Evolutionary conservation across 1,140 invertebrate genomes (phyloP), one percentile per base, ranked within the genome.

Genomic region (Pseudomyrmex pallidus): DNA sequence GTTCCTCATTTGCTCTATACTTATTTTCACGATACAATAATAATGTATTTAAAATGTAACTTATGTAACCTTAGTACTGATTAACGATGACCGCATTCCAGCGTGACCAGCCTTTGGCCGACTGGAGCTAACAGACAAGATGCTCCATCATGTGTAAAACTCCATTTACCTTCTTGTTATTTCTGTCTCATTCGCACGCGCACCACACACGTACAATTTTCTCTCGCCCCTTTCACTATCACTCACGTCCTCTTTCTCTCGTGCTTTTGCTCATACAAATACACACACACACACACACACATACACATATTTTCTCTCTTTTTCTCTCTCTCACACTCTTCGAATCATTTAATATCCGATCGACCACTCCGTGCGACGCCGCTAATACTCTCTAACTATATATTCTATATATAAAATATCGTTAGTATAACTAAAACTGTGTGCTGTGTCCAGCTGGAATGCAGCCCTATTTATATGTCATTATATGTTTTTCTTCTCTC

Each of bases 61-160:
- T 93, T 93, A 94, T 94, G 90, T 93, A 94, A 91, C 91, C 92
- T 94, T 93, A 94, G 89, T 91, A 94, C 91, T 94, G 92, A 92
- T 94, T 94, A 94, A 94, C 93, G 92, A 94, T 87, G 90, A 91
- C 90, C 93, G 91, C 93, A 94, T 94, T 93, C 93, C 94, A 94
- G 93, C 92, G 89, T 91, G 92, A 92, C 93, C 92, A 94, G 92
- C 91, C 91, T 92, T 93, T 94, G 93, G 93, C 92, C 90, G 91
- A 94, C 90, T 91, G 93, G 93, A 94, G 94, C 94, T 94, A 94
- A 94, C 94, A 94, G 94, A 94, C 94, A 94, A 94, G 94, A 93
- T 90, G 93, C 94, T 94, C 93, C 94, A 87, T 90, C 85, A 88
- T 91, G 90, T 91, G 91, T 92, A 91, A 91, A 90, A 93, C 91